Evolutionary conservation across 2,113 vertebrate species (phyloP).

Genomic region (Psilopsiagon aurifrons): DNA sequence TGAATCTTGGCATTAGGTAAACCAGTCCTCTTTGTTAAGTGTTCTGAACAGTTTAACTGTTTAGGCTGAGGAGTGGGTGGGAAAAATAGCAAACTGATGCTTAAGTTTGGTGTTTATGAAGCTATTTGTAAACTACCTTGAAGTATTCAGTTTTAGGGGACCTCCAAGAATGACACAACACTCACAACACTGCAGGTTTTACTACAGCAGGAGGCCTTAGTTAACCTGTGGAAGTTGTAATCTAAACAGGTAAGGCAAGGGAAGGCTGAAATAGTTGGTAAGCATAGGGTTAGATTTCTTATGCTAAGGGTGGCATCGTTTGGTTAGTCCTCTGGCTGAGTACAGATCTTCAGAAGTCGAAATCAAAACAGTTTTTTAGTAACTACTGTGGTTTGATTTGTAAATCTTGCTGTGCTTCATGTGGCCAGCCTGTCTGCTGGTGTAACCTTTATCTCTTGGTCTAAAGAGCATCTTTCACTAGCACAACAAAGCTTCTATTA

Average conservation of each 20-base stretch:
- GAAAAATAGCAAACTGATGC: background rate
- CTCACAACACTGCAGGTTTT: background rate
- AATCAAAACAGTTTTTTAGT: background rate
- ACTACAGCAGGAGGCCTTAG: background rate
- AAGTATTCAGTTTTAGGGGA: background rate
- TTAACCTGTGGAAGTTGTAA: background rate
- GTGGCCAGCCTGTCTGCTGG: background rate
- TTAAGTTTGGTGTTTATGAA: background rate
- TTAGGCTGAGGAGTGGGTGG: background rate
- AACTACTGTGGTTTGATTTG: background rate
- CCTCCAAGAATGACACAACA: background rate
- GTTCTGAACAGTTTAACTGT: background rate
- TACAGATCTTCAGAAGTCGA: background rate
- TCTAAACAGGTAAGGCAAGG: background rate
- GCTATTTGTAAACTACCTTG: background rate
- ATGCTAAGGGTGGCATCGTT: background rate
- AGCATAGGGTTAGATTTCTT: background rate
- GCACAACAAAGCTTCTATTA: background rate
- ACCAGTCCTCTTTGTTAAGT: background rate
- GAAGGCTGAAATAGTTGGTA: background rate
- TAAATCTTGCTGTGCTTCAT: background rate
- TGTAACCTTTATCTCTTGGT: background rate
- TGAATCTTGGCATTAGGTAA: background rate
- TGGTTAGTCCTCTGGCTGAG: background rate
- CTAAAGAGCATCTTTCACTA: background rate